phyloP scores from a whole-genome alignment of 2,797 vertebrate genomes.

The Acanthopagrus latus region DNA sequence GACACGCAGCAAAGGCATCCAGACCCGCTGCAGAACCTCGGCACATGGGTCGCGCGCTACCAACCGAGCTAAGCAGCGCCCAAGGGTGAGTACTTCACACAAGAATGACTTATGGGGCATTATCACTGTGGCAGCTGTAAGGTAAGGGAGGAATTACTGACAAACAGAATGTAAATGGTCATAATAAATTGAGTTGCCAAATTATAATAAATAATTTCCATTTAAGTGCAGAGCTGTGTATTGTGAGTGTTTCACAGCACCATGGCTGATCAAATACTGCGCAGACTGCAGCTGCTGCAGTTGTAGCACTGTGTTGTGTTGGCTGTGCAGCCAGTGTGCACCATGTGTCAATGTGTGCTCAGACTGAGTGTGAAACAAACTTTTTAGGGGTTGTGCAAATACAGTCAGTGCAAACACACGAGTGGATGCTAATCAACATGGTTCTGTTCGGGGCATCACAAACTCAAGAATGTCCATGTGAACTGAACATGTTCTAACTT shows the following conservation, averaged over 20 bases:
- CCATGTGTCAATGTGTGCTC: constrained; percentile 12
- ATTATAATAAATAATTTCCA: background rate
- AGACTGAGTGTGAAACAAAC: background rate
- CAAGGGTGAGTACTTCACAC: constrained; percentile 3
- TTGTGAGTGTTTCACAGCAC: background rate
- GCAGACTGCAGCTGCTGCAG: background rate
- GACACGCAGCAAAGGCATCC: too few species aligned
- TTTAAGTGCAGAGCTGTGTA: background rate
- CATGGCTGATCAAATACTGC: background rate
- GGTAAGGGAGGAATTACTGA: background rate
- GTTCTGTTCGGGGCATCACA: background rate
- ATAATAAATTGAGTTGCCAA: background rate
- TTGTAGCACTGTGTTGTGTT: background rate
- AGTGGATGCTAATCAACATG: background rate
- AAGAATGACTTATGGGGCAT: background rate
- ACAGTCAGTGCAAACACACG: constrained; percentile 10
- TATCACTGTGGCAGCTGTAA: background rate
- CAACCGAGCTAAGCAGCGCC: too few species aligned
- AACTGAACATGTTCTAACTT: background rate
- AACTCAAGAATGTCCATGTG: background rate
- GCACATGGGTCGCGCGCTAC: too few species aligned
- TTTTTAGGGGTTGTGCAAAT: background rate
- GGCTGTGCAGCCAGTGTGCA: constrained; percentile 14
- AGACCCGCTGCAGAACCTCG: too few species aligned
- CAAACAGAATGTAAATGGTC: background rate